Base-by-base conservation (phyloP, 1,140 invertebrate genomes). In the Belonocnema kinseyi region DNA sequence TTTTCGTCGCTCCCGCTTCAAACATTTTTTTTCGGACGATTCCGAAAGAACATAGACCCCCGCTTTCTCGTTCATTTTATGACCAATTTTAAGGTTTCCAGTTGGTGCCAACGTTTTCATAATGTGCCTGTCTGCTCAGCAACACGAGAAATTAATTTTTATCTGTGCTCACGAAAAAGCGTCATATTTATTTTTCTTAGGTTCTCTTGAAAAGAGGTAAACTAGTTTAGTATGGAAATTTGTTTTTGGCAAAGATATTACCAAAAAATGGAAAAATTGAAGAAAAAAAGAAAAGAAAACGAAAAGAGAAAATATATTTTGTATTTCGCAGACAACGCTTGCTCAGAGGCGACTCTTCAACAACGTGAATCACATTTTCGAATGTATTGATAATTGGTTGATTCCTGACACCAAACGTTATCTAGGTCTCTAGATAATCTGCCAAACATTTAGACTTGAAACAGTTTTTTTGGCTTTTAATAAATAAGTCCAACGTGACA, bases 101-200 rank as follows among this genome's bases (percentile, higher is more conserved):
- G 26, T 66, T 66, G 26, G 26, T 66, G 73, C 51, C 56, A 80
- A 77, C 76, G 73, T 66, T 80, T 21, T 77, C 75, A 80, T 77
- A 74, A 80, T 74, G 78, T 77, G 78, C 78, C 78, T 80, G 78
- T 70, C 53, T 16, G 13, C 70, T 74, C n/a, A 72, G 56, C 56
- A 72, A 73, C 72, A 54, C 50, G 53, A 76, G 54, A 79, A 73
- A 76, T 40, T 66, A n/a, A 66, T 66, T 66, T 40, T 14, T 66
- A 16, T 66, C 46, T 66, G 26, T 66, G 33, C 14, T 16, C 33
- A 66, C n/a, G 21, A 56, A 33, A 66, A n/a, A 66, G 16, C 14
- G 21, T 40, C 40, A 66, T 66, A 66, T 66, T 66, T 66, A 66
- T 66, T 66, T 66, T 66, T 17, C n/a, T 40, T 66, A 33, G 16